Evolutionary conservation across 1,140 invertebrate species (phyloP), one percentile per base, ranked within the genome.

Genomic region (Campoletis sonorensis): DNA sequence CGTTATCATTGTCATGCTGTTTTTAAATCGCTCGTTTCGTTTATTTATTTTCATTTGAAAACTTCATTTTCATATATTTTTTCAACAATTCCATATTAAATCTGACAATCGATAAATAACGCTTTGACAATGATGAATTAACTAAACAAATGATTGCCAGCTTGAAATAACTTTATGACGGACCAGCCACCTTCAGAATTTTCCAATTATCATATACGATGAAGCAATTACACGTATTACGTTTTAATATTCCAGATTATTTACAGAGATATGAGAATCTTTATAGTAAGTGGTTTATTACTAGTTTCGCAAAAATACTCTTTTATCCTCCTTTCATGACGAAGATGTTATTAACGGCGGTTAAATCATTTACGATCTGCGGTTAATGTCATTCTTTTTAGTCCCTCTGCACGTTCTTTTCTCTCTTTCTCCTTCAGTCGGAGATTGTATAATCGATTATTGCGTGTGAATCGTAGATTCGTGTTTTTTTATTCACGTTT

Each of bases 351-450:
- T 58, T 58, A 58, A 58, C 18, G 4, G 5, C 10, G 54, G 54
- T 58, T 58, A n/a, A 10, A 58, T 58, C 54, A 58, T 58, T 58
- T 58, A 58, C 54, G 54, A n/a, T 58, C 21, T 58, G 21, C 54
- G 21, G 21, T 58, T n/a, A n/a, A 58, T 58, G 54, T 10, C 1
- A 58, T 45, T 58, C n/a, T 58, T 23, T 58, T 58, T 58, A 58
- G 4, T 23, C 10, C 18, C 1, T 21, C 5, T 58, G 18, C 2
- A 23, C 18, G 10, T 58, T 58, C 21, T 7, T 58, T 58, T n/a
- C 21, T 58, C 21, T 7, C 21, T 58, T n/a, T 58, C 54, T 45
- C 11, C 40, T 0, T 45, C 40, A 10, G 8, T 58, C 5, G 18
- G 21, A 13, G 21, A 58, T 58, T 58, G 54, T 21, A 10, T 23